A percentile compares a stretch with the other conserved stretches of the same genome.
These are phyloP conservation scores for Apamea sordens DNA, from an alignment of 2,888 invertebrate genomes.

Conservation along the genomic window DNA sequence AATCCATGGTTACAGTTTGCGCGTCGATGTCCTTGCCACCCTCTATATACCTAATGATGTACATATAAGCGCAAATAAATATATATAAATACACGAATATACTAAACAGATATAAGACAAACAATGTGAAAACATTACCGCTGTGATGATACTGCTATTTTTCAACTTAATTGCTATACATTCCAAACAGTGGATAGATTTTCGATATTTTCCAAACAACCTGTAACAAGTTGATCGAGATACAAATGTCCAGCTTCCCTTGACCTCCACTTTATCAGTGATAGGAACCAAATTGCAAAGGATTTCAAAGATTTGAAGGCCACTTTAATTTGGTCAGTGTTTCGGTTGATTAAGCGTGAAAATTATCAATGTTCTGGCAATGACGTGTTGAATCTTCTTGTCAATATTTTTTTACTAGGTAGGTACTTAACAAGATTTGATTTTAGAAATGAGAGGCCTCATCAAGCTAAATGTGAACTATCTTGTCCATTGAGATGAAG, in stretches of 20 bases:
- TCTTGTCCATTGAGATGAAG: background rate
- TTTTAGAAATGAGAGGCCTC: background rate
- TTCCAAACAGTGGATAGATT: background rate
- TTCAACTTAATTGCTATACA: slow-evolving; percentile 4
- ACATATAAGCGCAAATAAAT: too few relatives aligned
- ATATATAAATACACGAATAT: too few relatives aligned
- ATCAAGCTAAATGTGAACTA: background rate
- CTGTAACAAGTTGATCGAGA: slow-evolving; percentile 19
- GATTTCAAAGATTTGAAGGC: background rate
- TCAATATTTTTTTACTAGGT: background rate
- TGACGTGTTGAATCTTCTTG: slow-evolving; percentile 19
- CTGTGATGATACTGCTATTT: background rate
- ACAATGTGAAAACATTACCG: too few relatives aligned
- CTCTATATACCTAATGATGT: too few relatives aligned
- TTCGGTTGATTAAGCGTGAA: slow-evolving; percentile 12
- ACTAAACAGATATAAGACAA: too few relatives aligned
- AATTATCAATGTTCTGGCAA: slow-evolving; percentile 10
- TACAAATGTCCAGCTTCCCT: slow-evolving; percentile 7
- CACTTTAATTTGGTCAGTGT: slow-evolving; percentile 22
- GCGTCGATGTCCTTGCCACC: too few relatives aligned
- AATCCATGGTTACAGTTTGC: too few relatives aligned
- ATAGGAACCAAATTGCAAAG: background rate
- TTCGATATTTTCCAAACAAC: slow-evolving; percentile 5
- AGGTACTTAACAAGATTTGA: background rate
- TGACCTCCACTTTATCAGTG: slow-evolving; percentile 15